Evolutionary conservation across 2,113 vertebrate genomes (phyloP), one percentile per base, ranked within the genome.

Genomic region (Podarcis muralis): DNA sequence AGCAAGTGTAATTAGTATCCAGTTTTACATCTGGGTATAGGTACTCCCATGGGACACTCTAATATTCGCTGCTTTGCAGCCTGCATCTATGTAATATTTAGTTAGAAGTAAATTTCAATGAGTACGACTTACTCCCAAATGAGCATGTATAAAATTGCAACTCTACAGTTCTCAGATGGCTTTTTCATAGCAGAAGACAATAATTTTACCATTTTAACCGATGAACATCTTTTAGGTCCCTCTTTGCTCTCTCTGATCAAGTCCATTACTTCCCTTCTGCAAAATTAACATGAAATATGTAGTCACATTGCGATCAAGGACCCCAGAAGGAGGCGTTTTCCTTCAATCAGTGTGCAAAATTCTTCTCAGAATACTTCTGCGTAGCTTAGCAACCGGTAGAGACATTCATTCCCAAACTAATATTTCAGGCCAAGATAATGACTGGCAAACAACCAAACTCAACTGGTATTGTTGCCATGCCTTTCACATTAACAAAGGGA

Each of bases 351-450:
- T 57, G 40, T 82, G 78, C 79, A 86, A 86, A 90, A 90, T 59
- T 82, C 80, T 90, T 82, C 57, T 68, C 59, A 79, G 71, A 76
- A 57, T 77, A 76, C 40, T 82, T 69, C 71, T 18, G 27, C 18
- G 18, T 27, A 68, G n/a, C 59, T 77, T 86, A 90, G 88, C 78
- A 90, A 86, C 84, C 82, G 30, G 59, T 57, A 76, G 59, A 89
- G 71, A 69, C 69, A 86, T 86, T 82, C 59, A 76, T 86, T 90
- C 43, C 59, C 43, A 76, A 82, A 86, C 15, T 65, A 68, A 57
- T 25, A 37, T 77, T 81, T 76, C 71, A 86, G 71, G 71, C 78
- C 78, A 86, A 86, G 59, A 85, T 86, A 81, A 89, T 75, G 57
- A 81, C 66, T 89, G 83, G 83, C 78, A 81, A 86, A 68, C 40